Evolutionary conservation across 2,888 invertebrate species (phyloP).

Genomic region (Peribatodes rhomboidaria): DNA sequence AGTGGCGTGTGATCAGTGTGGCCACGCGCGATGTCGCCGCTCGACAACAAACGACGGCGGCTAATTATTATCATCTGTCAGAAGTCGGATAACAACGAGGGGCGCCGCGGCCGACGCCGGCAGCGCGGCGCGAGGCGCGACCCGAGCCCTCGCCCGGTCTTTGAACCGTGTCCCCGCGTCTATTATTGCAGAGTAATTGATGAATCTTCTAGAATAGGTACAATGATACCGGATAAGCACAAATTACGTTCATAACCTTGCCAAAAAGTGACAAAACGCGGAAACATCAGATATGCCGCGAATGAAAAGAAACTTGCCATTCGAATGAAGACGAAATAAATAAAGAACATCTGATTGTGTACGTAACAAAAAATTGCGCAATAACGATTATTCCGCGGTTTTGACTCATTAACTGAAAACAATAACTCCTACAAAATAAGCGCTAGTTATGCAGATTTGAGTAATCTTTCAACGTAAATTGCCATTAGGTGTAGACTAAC

Average conservation of each 20-base stretch:
- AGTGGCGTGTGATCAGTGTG: slow-evolving; percentile 36
- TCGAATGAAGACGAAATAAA: background rate
- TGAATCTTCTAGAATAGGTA: slow-evolving; percentile 62
- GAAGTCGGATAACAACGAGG: slow-evolving; percentile 46
- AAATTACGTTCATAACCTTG: slow-evolving; percentile 22
- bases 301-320: slow-evolving; percentile 1
- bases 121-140: slow-evolving; percentile 47
- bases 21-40: slow-evolving; percentile 35
- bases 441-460: background rate
- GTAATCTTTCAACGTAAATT: background rate
- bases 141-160: slow-evolving; percentile 65
- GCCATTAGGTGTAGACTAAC: background rate
- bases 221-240: slow-evolving; percentile 25
- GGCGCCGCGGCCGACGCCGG: slow-evolving; percentile 48
- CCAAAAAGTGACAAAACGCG: slow-evolving; percentile 8
- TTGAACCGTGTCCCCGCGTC: slow-evolving; percentile 66
- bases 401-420: slow-evolving; percentile 1
- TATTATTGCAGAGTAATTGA: slow-evolving; percentile 58
- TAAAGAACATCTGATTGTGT: slow-evolving; percentile 5
- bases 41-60: slow-evolving; percentile 51
- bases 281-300: slow-evolving; percentile 9
- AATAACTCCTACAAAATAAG: slow-evolving; percentile 2
- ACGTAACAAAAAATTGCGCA: slow-evolving; percentile 1
- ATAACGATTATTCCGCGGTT: background rate
- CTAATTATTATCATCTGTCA: slow-evolving; percentile 55